Percentiles rank a stretch among this genome's conserved stretches.
phyloP scores from a whole-genome alignment of 2,888 invertebrate species.

The Meiosimyza decipiens region DNA sequence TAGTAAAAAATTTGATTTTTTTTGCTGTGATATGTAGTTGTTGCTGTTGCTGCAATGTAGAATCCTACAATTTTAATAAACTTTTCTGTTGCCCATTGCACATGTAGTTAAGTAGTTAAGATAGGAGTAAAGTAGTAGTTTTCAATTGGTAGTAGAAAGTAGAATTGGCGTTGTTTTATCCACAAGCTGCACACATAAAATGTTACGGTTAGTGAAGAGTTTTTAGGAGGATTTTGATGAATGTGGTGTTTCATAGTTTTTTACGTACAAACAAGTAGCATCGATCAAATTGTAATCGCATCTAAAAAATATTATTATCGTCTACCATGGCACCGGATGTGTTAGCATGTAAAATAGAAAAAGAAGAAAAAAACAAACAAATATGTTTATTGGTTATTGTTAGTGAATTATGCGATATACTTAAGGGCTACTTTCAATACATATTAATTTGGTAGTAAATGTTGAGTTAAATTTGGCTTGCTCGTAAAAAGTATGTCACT shows the following conservation, averaged over 20 bases:
- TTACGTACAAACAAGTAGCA: conserved; percentile 41
- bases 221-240: conserved; percentile 7
- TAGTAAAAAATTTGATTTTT: neutral
- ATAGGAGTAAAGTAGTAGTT: conserved; percentile 9
- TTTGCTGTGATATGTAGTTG: neutral
- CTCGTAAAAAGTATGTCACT: conserved; percentile 6
- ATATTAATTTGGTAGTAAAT: neutral
- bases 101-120: conserved; percentile 17
- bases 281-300: conserved; percentile 36
- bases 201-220: conserved; percentile 23
- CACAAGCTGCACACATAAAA: conserved; percentile 1
- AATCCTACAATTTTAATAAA: conserved; percentile 22
- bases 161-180: conserved; percentile 2
- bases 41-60: conserved; percentile 22
- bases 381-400: conserved; percentile 50
- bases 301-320: conserved; percentile 45
- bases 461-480: neutral
- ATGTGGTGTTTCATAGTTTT: conserved; percentile 40
- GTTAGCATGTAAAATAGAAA: conserved; percentile 58
- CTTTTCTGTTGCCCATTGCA: conserved; percentile 36
- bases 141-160: conserved; percentile 1
- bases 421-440: conserved; percentile 35
- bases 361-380: conserved; percentile 53
- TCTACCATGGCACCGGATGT: conserved; percentile 60
- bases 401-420: conserved; percentile 47